These are phyloP conservation scores for Drosophila parabipectinata DNA, from an alignment of 1,140 invertebrate genomes.

Conservation along the genomic window DNA sequence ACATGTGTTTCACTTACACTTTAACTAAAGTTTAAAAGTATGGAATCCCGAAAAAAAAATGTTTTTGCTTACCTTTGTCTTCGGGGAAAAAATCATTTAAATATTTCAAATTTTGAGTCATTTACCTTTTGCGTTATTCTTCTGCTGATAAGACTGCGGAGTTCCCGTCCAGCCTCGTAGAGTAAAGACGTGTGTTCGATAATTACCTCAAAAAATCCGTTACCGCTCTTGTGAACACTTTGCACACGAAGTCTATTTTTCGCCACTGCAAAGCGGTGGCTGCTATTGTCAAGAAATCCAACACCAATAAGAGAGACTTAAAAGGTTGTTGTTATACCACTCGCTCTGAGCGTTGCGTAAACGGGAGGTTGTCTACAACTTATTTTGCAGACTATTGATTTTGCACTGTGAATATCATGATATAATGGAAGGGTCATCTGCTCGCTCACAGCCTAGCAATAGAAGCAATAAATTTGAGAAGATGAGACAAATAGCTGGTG, in stretches of 20 bases:
- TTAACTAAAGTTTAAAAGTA: no score
- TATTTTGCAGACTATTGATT: not conserved
- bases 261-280: constrained; percentile 2
- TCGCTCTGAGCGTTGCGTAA: not conserved
- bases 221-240: constrained; percentile 1
- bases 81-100: no score
- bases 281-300: not conserved
- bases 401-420: not conserved
- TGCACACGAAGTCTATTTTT: constrained; percentile 2
- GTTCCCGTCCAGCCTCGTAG: no score
- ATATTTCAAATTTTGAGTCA: no score
- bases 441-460: not conserved
- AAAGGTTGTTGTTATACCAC: not conserved
- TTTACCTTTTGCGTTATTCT: no score
- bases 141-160: no score
- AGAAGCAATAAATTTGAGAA: not conserved
- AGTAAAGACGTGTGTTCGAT: no score
- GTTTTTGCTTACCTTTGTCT: no score
- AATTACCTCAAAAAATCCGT: constrained; percentile 1
- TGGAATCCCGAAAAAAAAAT: no score
- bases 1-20: no score
- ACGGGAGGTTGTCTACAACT: constrained; percentile 10
- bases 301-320: not conserved
- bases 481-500: not conserved
- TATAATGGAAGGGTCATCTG: constrained; percentile 5